Conservation (phyloP, 1,140 invertebrate species). For the Drosophila ficusphila region DNA sequence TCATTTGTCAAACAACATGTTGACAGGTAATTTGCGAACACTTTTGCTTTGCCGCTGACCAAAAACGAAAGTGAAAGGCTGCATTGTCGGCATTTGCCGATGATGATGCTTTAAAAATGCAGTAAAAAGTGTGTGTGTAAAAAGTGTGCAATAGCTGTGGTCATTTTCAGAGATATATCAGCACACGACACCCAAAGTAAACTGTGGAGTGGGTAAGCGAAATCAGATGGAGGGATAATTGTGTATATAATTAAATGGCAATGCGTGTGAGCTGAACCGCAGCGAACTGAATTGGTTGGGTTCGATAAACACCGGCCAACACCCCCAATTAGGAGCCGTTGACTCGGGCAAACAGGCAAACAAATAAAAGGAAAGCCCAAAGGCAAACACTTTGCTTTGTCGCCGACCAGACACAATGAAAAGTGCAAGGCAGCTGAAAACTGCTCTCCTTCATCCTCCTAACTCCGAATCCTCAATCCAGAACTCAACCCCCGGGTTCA, state of each 20-base stretch:
- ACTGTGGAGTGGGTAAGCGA: background rate
- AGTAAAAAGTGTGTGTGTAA: no score
- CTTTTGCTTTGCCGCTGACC: conserved; percentile 14
- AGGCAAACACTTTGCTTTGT: conserved; percentile 53
- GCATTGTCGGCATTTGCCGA: conserved; percentile 25
- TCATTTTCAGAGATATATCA: conserved; percentile 20
- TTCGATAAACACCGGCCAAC: conserved; percentile 61
- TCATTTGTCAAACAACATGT: conserved; percentile 51
- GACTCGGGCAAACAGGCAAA: conserved; percentile 40
- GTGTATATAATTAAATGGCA: conserved; percentile 69
- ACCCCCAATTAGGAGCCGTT: conserved; percentile 67
- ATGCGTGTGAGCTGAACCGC: conserved; percentile 14
- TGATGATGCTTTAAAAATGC: conserved; percentile 26
- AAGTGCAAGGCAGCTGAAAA: conserved; percentile 54
- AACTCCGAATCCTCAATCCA: background rate
- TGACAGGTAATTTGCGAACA: conserved; percentile 47
- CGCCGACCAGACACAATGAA: conserved; percentile 22
- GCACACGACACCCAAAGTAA: conserved; percentile 5
- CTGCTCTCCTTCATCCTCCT: no score
- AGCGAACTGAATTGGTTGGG: conserved; percentile 11
- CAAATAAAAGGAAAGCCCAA: conserved; percentile 55
- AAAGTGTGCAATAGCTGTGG: conserved; percentile 4
- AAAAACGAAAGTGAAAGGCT: conserved; percentile 50
- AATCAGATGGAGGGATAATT: conserved; percentile 9
- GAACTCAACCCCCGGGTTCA: conserved; percentile 2